Evolutionary conservation across 2,113 vertebrate genomes (phyloP), one percentile per base, ranked within the genome.

Genomic region (Neolamprologus sp.): DNA sequence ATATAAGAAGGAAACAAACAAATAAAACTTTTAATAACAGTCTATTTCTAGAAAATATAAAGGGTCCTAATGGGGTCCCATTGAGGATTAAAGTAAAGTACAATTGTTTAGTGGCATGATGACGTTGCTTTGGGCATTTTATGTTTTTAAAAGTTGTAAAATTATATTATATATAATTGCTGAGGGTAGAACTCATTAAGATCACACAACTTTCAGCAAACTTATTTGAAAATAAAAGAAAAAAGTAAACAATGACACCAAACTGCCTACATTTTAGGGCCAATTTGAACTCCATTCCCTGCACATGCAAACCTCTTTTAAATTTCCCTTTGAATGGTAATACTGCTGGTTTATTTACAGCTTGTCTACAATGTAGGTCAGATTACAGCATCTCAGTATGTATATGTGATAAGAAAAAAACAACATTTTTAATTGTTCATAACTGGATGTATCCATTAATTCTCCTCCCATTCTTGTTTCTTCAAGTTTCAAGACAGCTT

Each of bases 381-480:
- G 10, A 54, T 26, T 47, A 11, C 68, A 47, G 68, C 23, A 5
- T 75, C 23, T 1, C 23, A 49, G 23, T 30, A 7, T 30, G 10
- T 75, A 78, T 26, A 57, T 49, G 30, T 30, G 63, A 54, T 16
- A 28, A n/a, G 33, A 65, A 65, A 37, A 35, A 37, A 51, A 26
- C 14, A 47, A 47, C 26, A 49, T 49, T 49, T 40, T n/a, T n/a
- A 78, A 78, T 78, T 30, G 45, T 78, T 6, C 71, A 30, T 19
- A 75, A 54, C 7, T 53, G 35, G 7, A 23, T 45, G 17, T 3
- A 79, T 17, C 5, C 33, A 47, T 88, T 49, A 14, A 79, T 45
- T 49, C 57, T 11, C 21, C n/a, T 47, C 26, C 65, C 42, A 65
- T 92, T 79, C 13, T 40, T n/a, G 45, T 86, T 85, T 45, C 4